Evolutionary conservation across 2,797 vertebrate genomes (phyloP).

Genomic region (Leontocebus nigricollis): DNA sequence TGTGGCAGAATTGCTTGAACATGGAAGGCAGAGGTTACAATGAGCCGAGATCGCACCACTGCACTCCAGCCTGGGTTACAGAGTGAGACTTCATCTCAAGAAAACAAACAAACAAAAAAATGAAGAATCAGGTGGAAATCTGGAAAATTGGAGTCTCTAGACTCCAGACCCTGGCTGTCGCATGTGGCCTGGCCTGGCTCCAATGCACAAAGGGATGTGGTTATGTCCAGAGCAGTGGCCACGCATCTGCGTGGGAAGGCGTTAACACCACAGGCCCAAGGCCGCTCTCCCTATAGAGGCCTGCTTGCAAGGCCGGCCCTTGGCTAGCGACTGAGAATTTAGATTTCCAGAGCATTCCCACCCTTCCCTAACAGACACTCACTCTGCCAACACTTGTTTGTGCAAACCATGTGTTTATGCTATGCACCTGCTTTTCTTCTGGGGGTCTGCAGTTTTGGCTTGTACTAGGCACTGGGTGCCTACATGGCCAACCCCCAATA

Average conservation of each 20-base stretch:
- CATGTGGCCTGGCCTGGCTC: background rate
- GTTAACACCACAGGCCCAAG: background rate
- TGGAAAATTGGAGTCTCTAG: background rate
- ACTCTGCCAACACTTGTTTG: background rate
- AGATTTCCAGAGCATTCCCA: fast-evolving
- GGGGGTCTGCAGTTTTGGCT: background rate
- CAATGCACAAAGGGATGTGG: background rate
- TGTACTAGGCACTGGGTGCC: too few relatives aligned
- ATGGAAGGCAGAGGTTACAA: background rate
- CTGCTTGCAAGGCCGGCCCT: background rate
- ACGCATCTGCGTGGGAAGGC: fast-evolving
- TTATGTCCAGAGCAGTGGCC: fast-evolving
- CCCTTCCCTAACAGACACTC: background rate
- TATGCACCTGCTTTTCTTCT: background rate
- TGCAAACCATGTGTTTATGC: background rate
- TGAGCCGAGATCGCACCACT: background rate
- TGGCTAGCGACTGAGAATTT: background rate
- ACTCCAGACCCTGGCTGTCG: background rate
- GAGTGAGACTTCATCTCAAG: background rate
- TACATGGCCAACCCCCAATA: background rate
- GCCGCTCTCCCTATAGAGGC: background rate
- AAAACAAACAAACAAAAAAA: background rate
- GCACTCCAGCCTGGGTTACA: background rate
- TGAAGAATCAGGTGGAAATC: background rate
- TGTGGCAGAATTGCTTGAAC: background rate